phyloP scores from a whole-genome alignment of 1,140 invertebrate genomes.

The Drosophila navojoa region DNA sequence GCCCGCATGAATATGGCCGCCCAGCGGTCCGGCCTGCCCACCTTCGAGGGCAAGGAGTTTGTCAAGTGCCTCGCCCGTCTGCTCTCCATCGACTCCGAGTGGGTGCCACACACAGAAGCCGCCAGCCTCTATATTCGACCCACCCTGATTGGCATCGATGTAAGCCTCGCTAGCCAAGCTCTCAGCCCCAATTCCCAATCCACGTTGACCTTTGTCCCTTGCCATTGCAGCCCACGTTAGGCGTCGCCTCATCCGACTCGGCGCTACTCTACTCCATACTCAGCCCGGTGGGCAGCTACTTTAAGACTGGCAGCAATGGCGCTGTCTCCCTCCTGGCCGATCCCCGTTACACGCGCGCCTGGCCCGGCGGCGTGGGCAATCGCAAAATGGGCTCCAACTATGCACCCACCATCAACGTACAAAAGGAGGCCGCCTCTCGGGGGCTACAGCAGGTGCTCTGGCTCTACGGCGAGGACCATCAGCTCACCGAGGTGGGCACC shows the following conservation, averaged over 20 bases:
- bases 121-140: slow-evolving; percentile 98
- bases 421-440: slow-evolving; percentile 90
- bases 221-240: slow-evolving; percentile 91
- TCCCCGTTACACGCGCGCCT: slow-evolving; percentile 88
- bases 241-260: slow-evolving; percentile 92
- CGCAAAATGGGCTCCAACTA: slow-evolving; percentile 98
- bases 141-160: slow-evolving; percentile 98
- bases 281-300: slow-evolving; percentile 97
- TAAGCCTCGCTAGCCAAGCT: slow-evolving; percentile 85
- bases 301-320: slow-evolving; percentile 87
- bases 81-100: slow-evolving; percentile 96
- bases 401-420: slow-evolving; percentile 92
- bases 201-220: slow-evolving; percentile 1
- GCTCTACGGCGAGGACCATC: slow-evolving; percentile 97
- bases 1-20: slow-evolving; percentile 95
- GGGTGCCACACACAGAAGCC: slow-evolving; percentile 95
- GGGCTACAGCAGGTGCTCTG: slow-evolving; percentile 98
- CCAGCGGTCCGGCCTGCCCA: slow-evolving; percentile 92
- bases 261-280: slow-evolving; percentile 96
- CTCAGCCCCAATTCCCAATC: neutral
- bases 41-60: slow-evolving; percentile 94
- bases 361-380: slow-evolving; percentile 97
- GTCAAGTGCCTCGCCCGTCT: slow-evolving; percentile 94
- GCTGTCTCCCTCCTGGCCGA: slow-evolving; percentile 88
- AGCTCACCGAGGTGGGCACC: slow-evolving; percentile 98